phyloP scores from a whole-genome alignment of 2,113 vertebrate species.

The Phyllostomus hastatus region DNA sequence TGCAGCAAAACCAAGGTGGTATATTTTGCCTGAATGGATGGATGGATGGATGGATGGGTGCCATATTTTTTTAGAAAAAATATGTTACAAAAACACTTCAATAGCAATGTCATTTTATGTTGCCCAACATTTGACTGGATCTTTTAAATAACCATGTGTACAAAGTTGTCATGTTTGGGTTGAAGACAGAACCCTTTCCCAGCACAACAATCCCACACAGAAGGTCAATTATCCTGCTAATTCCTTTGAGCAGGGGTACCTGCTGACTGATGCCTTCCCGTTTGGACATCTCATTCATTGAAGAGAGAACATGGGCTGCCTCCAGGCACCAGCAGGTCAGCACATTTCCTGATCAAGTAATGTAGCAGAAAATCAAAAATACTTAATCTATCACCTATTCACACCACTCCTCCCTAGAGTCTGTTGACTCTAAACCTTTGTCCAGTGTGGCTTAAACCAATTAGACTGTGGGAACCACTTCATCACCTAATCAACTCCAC shows the following conservation, averaged over 20 bases:
- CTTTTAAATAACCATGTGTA: background rate
- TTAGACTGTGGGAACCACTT: background rate
- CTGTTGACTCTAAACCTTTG: background rate
- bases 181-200: background rate
- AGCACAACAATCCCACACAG: background rate
- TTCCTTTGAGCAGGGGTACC: background rate
- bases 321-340: background rate
- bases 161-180: background rate
- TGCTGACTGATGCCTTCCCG: background rate
- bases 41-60: background rate
- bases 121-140: background rate
- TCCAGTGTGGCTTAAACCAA: background rate
- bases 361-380: background rate
- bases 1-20: background rate
- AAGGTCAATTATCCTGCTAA: background rate
- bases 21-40: background rate
- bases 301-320: background rate
- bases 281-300: background rate
- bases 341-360: conserved; percentile 17
- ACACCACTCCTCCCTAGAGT: background rate
- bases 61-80: background rate
- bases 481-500: conserved; percentile 8
- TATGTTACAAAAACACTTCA: background rate
- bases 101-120: background rate
- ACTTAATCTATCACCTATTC: background rate